Evolutionary conservation across 2,888 invertebrate genomes (phyloP), one percentile per base, ranked within the genome.

Genomic region (Nipponacmea schrenckii): DNA sequence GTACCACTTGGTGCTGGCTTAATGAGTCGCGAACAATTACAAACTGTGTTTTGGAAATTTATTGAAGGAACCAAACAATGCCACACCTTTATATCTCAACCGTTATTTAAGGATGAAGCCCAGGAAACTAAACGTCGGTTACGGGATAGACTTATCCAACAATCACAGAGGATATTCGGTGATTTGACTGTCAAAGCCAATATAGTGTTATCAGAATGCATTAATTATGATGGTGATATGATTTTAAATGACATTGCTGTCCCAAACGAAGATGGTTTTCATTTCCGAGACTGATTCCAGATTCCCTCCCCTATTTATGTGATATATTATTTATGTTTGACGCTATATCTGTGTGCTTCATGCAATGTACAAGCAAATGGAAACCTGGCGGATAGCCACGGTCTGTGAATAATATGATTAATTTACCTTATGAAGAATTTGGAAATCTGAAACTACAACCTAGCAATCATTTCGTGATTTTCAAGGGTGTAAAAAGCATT

Each of bases 181-280:
- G 86, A 86, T 72, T 74, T 86, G 20, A 84, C 86, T 0, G 84
- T 86, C 7, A 85, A 84, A 73, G 82, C 83, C 0, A 83, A 80
- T 10, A 77, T 86, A 17, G 79, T 83, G 27, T 71, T 86, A 20
- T 84, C 86, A 1, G 80, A 80, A 64, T 85, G 85, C 77, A 68
- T 86, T 15, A 77, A 81, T 64, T 85, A 78, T 68, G 85, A 85
- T 48, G 82, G 83, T 45, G 85, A 84, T 50, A 77, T 86, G 24
- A 81, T 85, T 26, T 75, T 86, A 48, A 86, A 86, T 74, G 86
- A 86, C 70, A 84, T 86, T 31, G 86, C 86, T 7, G 81, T 83
- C 24, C 73, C 78, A 0, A 67, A 82, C 8, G 84, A 84, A 15
- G 84, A 85, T 50, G 85, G 84, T 0, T 72, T 86, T 48, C 85